Conservation (phyloP, 2,797 vertebrate genomes). For the Poeciliopsis gracilis region DNA sequence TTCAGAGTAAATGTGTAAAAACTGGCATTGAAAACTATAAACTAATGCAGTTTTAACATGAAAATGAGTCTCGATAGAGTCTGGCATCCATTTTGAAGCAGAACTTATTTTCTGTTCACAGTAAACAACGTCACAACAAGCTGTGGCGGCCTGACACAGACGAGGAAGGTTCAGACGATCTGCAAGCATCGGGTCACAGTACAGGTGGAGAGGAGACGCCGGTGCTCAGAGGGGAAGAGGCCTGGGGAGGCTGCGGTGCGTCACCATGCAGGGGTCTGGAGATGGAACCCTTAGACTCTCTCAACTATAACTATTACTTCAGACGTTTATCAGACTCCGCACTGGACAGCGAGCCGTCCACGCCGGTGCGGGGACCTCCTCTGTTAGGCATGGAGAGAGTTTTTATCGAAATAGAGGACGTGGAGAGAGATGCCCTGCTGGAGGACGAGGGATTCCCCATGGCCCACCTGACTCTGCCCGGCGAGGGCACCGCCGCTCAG, state of each 20-base stretch:
- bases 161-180: slow-evolving; percentile 79
- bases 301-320: slow-evolving; percentile 90
- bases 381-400: slow-evolving; percentile 76
- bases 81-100: neutral
- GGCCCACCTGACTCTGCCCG: slow-evolving; percentile 55
- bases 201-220: slow-evolving; percentile 70
- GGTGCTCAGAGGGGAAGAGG: slow-evolving; percentile 69
- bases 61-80: neutral
- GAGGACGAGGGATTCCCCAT: slow-evolving; percentile 81
- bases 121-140: slow-evolving; percentile 97
- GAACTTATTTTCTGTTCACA: slow-evolving; percentile 53
- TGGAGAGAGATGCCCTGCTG: slow-evolving; percentile 84
- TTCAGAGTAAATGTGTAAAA: neutral
- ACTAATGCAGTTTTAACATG: neutral
- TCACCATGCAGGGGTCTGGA: slow-evolving; percentile 77
- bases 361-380: slow-evolving; percentile 80
- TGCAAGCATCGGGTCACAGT: slow-evolving; percentile 70
- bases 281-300: slow-evolving; percentile 81
- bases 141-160: slow-evolving; percentile 90
- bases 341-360: slow-evolving; percentile 85
- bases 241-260: slow-evolving; percentile 73
- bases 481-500: slow-evolving; percentile 79
- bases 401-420: slow-evolving; percentile 86
- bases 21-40: neutral
- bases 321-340: slow-evolving; percentile 88